Evolutionary conservation across 1,140 invertebrate genomes (phyloP).

Genomic region (Platyura marginata): DNA sequence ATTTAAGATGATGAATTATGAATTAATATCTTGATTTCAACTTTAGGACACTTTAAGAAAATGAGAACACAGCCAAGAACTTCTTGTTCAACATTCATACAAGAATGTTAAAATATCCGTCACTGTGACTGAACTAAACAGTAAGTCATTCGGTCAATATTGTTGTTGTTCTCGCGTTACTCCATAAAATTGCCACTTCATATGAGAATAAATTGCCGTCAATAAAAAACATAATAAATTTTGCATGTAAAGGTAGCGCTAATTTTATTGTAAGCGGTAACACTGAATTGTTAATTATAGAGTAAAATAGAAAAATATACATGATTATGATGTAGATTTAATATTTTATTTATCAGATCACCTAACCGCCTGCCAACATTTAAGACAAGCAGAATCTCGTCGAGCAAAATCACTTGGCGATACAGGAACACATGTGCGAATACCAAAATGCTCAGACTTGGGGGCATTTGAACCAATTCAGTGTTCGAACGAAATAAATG

Average conservation of each 20-base stretch:
- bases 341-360: constrained; percentile 18
- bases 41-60: too few species aligned
- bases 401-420: constrained; percentile 38
- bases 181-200: too few species aligned
- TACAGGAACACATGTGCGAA: constrained; percentile 32
- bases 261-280: not conserved
- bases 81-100: too few species aligned
- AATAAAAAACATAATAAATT: not conserved
- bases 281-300: not conserved
- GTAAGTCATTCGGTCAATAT: too few species aligned
- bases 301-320: not conserved
- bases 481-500: constrained; percentile 42
- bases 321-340: not conserved
- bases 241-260: not conserved
- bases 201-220: not conserved
- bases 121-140: too few species aligned
- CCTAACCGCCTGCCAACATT: constrained; percentile 44
- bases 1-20: too few species aligned
- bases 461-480: constrained; percentile 62
- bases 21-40: too few species aligned
- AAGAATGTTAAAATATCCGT: too few species aligned
- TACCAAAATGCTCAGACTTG: constrained; percentile 43
- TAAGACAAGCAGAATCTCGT: constrained; percentile 36
- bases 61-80: too few species aligned
- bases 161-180: too few species aligned